These are phyloP conservation scores for Epinephelus moara DNA, from an alignment of 2,113 vertebrate genomes.

Conservation along the genomic window DNA sequence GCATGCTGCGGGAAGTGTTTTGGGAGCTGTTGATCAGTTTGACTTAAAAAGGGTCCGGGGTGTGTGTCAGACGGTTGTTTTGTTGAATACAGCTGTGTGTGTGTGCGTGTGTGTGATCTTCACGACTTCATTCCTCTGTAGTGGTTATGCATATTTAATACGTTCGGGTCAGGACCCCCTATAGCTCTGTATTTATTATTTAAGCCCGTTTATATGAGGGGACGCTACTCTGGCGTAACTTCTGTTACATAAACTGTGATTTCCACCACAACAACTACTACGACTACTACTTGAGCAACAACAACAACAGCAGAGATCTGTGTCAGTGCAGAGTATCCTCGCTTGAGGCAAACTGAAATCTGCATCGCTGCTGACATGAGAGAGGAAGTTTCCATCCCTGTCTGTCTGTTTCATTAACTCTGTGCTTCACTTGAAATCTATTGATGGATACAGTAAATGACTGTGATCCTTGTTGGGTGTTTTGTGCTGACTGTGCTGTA, in stretches of 20 bases:
- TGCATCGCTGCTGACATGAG: constrained; percentile 14
- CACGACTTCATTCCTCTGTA: constrained; percentile 44
- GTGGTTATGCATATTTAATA: constrained; percentile 81
- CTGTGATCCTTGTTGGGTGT: not conserved
- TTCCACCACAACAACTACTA: constrained; percentile 7
- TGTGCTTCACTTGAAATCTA: not conserved
- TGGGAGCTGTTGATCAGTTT: not conserved
- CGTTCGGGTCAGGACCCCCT: constrained; percentile 64
- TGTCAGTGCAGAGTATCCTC: not conserved
- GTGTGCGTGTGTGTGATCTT: constrained; percentile 32
- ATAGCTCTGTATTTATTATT: constrained; percentile 75
- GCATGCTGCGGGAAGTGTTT: not conserved
- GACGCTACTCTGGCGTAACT: constrained; percentile 28
- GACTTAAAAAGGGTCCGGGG: not conserved
- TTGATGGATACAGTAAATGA: constrained; percentile 4
- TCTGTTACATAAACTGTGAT: constrained; percentile 51
- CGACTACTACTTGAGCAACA: not conserved
- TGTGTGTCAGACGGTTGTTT: constrained; percentile 8
- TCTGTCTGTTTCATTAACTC: constrained; percentile 22
- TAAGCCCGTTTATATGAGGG: constrained; percentile 57
- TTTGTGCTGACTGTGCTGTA: constrained; percentile 1
- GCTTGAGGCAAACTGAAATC: not conserved
- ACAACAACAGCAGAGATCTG: not conserved
- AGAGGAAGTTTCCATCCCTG: constrained; percentile 24
- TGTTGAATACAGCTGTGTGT: constrained; percentile 17